A percentile compares a stretch with the other conserved stretches of the same genome.
phyloP scores from a whole-genome alignment of 2,888 invertebrate genomes.

The Archips crataeganus region DNA sequence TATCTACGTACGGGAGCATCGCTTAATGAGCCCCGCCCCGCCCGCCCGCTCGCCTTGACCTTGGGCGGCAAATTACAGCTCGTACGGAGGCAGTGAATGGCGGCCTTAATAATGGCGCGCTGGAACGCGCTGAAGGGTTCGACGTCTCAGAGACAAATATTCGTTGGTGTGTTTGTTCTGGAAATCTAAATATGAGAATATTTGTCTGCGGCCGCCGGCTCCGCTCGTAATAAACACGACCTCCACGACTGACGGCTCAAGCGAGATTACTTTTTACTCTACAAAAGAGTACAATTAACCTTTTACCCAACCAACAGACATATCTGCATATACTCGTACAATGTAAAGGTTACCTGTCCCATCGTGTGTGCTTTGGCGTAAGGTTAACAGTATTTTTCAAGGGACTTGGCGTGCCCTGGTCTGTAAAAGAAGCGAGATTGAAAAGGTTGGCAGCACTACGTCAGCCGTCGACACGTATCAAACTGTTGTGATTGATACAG shows the following conservation, averaged over 20 bases:
- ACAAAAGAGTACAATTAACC: slow-evolving; percentile 3
- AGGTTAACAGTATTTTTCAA: not conserved
- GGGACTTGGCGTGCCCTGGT: not conserved
- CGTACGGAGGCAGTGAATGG: slow-evolving; percentile 21
- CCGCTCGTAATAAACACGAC: not conserved
- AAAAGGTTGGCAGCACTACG: not conserved
- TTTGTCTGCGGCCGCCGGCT: not conserved
- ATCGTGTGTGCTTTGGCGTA: not conserved
- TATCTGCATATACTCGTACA: not conserved
- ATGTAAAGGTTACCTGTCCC: not conserved
- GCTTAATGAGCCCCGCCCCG: slow-evolving; percentile 28
- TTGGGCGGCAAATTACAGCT: slow-evolving; percentile 29
- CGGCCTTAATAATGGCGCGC: slow-evolving; percentile 23
- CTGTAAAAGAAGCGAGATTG: not conserved
- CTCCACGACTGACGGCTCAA: not conserved
- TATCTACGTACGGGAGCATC: slow-evolving; percentile 17
- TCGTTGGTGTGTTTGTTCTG: slow-evolving; percentile 14
- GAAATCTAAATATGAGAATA: slow-evolving; percentile 9
- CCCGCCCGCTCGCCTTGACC: slow-evolving; percentile 34
- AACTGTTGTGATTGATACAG: too few species aligned
- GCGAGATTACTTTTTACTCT: not conserved
- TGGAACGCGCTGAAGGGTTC: slow-evolving; percentile 9
- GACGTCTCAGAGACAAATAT: slow-evolving; percentile 13
- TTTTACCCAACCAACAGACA: not conserved
- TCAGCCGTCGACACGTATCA: not conserved